Base-by-base conservation (phyloP, 2,888 invertebrate species). In the Sepiola atlantica region DNA sequence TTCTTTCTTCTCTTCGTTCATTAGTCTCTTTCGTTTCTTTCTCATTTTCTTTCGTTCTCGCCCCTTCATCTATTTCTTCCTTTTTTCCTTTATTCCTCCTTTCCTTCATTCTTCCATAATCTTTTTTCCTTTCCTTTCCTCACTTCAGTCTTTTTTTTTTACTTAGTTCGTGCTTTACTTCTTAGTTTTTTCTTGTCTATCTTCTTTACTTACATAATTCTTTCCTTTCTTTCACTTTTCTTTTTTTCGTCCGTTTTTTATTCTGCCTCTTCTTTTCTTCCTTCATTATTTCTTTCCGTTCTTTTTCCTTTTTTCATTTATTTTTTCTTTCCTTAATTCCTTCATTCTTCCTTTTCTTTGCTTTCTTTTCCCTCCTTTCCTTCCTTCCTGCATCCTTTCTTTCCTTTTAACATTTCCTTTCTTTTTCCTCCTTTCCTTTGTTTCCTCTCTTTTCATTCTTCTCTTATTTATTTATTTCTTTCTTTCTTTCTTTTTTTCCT, bases 91-190 rank as follows among this genome's bases (percentile, higher is more conserved):
- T 14, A 0, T 77, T 77, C 18, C 10, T n/a, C 10, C 12, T n/a
- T n/a, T 77, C 8, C 14, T n/a, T 77, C 10, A 20, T n/a, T 14
- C 14, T n/a, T 3, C n/a, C 4, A 16, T 14, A 16, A 0, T 14
- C 12, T 0, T 8, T 77, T n/a, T 14, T 0, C 12, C n/a, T 14
- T 2, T 77, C n/a, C n/a, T 12, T n/a, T n/a, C 20, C 16, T 14
- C n/a, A 3, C n/a, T n/a, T n/a, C n/a, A 3, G 0, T 12, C 1
- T 77, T 1, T 12, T 0, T 3, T 14, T n/a, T 14, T 77, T n/a
- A 3, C 14, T 77, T n/a, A 10, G 1, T n/a, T 14, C 3, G 0
- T 77, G 16, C 10, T 16, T 77, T 16, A 10, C 14, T 14, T 18
- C n/a, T n/a, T n/a, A 0, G 1, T 16, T 77, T 14, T 77, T 1